Percentiles rank a stretch among this genome's conserved stretches.
phyloP scores from a whole-genome alignment of 1,140 invertebrate species.

The Adelges cooleyi region DNA sequence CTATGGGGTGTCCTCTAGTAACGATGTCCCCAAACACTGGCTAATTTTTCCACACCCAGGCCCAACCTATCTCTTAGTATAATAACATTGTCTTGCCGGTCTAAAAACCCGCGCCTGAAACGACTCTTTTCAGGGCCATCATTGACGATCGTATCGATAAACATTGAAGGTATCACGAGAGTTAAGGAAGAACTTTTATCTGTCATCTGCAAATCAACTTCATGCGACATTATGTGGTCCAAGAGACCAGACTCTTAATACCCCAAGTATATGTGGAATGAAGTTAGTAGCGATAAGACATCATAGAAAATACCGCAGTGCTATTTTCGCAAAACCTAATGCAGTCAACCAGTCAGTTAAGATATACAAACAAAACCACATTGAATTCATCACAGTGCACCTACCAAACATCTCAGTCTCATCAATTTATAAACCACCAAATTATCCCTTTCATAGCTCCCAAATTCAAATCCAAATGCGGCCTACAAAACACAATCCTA shows the following conservation, averaged over 20 bases:
- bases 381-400: constrained; percentile 11
- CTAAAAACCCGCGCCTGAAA: background rate
- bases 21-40: background rate
- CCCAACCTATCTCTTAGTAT: background rate
- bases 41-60: background rate
- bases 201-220: background rate
- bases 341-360: background rate
- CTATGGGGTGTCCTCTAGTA: too few relatives aligned
- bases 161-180: constrained; percentile 19
- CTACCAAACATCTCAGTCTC: constrained; percentile 3
- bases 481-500: background rate
- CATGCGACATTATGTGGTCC: constrained; percentile 1
- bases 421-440: constrained; percentile 23
- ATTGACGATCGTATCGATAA: background rate
- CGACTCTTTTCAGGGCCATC: background rate
- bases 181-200: background rate
- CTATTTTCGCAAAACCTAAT: constrained; percentile 20
- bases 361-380: constrained; percentile 9
- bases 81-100: background rate
- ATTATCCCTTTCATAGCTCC: constrained; percentile 4
- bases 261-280: constrained; percentile 8
- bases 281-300: constrained; percentile 3
- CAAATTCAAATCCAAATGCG: background rate
- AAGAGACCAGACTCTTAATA: constrained; percentile 7
- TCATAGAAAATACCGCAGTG: constrained; percentile 15